A percentile compares a stretch with the other conserved stretches of the same genome.
phyloP scores from a whole-genome alignment of 2,113 vertebrate species.

The Thamnophis sirtalis region DNA sequence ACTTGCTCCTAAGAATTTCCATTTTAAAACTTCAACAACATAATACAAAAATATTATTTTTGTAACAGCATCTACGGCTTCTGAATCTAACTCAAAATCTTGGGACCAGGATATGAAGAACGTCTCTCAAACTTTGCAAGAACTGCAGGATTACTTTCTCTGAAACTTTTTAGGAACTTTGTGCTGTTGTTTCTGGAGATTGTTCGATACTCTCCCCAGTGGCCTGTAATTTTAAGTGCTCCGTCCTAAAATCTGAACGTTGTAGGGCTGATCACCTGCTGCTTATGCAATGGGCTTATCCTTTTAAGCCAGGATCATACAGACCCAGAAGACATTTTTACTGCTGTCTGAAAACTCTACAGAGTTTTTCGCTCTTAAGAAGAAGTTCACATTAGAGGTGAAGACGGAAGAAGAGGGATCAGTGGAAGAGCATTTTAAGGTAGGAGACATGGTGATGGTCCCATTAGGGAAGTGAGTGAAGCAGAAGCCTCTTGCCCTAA shows the following conservation, averaged over 20 bases:
- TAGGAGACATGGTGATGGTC: neutral
- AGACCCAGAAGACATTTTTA: slow-evolving; percentile 18
- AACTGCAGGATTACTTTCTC: slow-evolving; percentile 24
- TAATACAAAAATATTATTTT: slow-evolving; percentile 53
- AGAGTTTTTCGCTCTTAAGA: neutral
- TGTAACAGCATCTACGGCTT: slow-evolving; percentile 49
- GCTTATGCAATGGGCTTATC: slow-evolving; percentile 22
- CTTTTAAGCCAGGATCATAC: slow-evolving; percentile 39
- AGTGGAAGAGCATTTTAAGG: neutral
- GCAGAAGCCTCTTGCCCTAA: neutral
- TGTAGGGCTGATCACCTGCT: neutral
- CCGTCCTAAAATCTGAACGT: neutral
- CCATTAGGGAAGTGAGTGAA: too few relatives aligned
- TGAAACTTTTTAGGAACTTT: neutral
- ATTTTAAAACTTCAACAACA: slow-evolving; percentile 23
- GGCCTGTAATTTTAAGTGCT: neutral
- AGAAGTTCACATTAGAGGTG: fast-evolving
- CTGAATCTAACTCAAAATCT: slow-evolving; percentile 38
- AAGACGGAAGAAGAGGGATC: neutral
- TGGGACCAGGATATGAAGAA: slow-evolving; percentile 46
- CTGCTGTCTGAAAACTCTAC: neutral
- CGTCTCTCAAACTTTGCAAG: slow-evolving; percentile 10
- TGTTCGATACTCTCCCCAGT: too few relatives aligned
- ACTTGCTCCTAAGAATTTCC: slow-evolving; percentile 12
- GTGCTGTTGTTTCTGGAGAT: neutral